phyloP scores from a whole-genome alignment of 1,140 invertebrate species.

The Drosophila burlai region DNA sequence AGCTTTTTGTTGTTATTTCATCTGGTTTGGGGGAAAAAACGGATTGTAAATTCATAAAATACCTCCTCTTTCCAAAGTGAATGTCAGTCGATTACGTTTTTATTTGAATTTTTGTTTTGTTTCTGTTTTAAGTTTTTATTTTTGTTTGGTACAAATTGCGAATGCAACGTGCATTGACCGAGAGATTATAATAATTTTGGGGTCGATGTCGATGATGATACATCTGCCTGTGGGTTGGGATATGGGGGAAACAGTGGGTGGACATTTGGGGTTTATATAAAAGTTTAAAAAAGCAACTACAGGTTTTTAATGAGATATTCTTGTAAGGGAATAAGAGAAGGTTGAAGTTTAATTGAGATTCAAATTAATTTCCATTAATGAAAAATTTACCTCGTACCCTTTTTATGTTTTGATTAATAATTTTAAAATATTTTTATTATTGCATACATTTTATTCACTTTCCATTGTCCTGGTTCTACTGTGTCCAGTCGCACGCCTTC shows the following conservation, averaged over 20 bases:
- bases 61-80: conserved; percentile 63
- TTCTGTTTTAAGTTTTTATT: conserved; percentile 31
- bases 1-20: conserved; percentile 39
- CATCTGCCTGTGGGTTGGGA: conserved; percentile 43
- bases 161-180: conserved; percentile 68
- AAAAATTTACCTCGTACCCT: not conserved
- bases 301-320: not conserved
- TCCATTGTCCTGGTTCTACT: conserved; percentile 3
- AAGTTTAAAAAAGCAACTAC: not conserved
- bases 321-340: too few relatives aligned
- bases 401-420: not conserved
- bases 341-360: too few relatives aligned
- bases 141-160: conserved; percentile 26
- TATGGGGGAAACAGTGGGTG: conserved; percentile 13
- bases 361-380: not conserved
- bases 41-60: conserved; percentile 44
- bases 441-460: not conserved
- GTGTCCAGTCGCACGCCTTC: conserved; percentile 16
- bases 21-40: conserved; percentile 40
- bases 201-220: conserved; percentile 57
- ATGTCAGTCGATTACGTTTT: conserved; percentile 55
- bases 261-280: not conserved
- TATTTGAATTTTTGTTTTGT: conserved; percentile 24
- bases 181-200: conserved; percentile 35
- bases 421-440: not conserved